A percentile compares a stretch with the other conserved stretches of the same genome.
phyloP scores from a whole-genome alignment of 1,140 invertebrate species.

The Pogonomyrmex barbatus region DNA sequence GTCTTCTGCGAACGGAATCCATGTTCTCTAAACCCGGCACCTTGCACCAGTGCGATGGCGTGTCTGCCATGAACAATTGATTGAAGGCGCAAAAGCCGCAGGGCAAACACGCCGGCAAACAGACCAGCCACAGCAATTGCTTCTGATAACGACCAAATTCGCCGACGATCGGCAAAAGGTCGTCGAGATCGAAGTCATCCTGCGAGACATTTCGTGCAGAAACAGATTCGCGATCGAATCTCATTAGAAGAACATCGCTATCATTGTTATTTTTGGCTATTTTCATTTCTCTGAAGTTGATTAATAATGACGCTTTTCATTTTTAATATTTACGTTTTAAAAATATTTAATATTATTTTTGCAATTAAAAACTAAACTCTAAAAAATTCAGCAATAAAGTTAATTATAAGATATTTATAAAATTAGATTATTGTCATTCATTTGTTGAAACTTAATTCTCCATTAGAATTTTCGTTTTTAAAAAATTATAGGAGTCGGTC shows the following conservation, averaged over 20 bases:
- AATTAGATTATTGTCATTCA: neutral
- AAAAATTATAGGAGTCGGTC: neutral
- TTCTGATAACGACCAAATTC: constrained; percentile 96
- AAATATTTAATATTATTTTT: neutral
- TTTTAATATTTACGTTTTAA: neutral
- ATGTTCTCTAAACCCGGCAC: constrained; percentile 88
- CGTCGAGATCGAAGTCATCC: constrained; percentile 92
- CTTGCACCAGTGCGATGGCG: constrained; percentile 93
- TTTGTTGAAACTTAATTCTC: neutral
- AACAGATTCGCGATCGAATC: neutral
- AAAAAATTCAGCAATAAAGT: neutral
- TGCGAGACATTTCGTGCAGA: constrained; percentile 69
- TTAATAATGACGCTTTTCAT: neutral
- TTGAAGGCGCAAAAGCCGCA: constrained; percentile 96
- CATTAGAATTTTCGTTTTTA: neutral
- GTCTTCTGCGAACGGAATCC: constrained; percentile 87
- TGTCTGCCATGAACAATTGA: constrained; percentile 94
- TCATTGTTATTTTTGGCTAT: neutral
- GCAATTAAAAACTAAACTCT: neutral
- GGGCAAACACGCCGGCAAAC: constrained; percentile 94
- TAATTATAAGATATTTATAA: neutral
- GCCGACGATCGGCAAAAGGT: constrained; percentile 93
- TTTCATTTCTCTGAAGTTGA: neutral
- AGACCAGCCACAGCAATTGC: constrained; percentile 93
- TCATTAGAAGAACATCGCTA: neutral